Evolutionary conservation across 2,888 invertebrate genomes (phyloP).

Genomic region (Drosophila mettleri): DNA sequence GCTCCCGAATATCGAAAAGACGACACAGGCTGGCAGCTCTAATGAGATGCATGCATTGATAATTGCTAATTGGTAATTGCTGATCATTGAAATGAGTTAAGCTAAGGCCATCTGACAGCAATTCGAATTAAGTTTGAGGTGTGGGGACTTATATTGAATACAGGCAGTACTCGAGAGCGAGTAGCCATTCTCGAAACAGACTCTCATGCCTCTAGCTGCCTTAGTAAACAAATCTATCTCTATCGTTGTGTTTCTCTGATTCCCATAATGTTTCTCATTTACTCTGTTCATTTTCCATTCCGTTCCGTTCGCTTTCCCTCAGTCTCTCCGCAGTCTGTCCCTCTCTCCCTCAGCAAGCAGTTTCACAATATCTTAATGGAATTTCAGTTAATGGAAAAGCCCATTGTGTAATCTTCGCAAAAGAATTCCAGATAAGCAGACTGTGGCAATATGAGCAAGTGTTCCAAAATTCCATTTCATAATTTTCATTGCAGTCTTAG

Average conservation of each 20-base stretch:
- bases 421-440: not conserved
- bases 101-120: not conserved
- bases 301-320: too few relatives aligned
- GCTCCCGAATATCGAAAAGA: slow-evolving; percentile 9
- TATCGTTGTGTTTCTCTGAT: too few relatives aligned
- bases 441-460: not conserved
- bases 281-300: not conserved
- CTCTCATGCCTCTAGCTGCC: too few relatives aligned
- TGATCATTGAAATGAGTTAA: slow-evolving; percentile 43
- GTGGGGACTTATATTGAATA: too few relatives aligned
- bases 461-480: not conserved
- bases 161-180: too few relatives aligned
- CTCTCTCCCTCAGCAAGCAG: not conserved
- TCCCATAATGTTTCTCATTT: not conserved
- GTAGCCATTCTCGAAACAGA: too few relatives aligned
- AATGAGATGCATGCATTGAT: slow-evolving; percentile 47
- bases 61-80: slow-evolving; percentile 8
- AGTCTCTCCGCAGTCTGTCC: too few relatives aligned
- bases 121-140: not conserved
- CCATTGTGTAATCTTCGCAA: not conserved
- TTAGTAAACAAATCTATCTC: too few relatives aligned
- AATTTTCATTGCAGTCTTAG: not conserved
- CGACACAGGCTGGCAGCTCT: slow-evolving; percentile 38
- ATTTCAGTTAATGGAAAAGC: not conserved
- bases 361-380: not conserved